Evolutionary conservation across 2,797 vertebrate species (phyloP).

Genomic region (Enteromius radiatus): DNA sequence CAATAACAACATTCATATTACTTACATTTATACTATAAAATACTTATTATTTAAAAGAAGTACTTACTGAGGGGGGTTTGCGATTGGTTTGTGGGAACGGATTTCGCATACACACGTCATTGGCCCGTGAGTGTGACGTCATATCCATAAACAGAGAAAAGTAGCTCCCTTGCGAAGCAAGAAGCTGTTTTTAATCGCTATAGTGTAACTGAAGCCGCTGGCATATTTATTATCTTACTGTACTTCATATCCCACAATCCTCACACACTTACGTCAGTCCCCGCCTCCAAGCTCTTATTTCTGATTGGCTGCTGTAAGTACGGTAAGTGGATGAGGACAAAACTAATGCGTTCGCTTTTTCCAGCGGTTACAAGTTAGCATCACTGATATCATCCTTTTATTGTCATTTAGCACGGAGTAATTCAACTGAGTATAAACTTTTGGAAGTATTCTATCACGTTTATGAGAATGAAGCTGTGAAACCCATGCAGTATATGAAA

Average conservation of each 20-base stretch:
- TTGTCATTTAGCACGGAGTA: neutral
- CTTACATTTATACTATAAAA: neutral
- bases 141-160: neutral
- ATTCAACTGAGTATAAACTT: neutral
- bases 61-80: too few species aligned
- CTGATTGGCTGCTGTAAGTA: constrained; percentile 27
- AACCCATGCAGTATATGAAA: neutral
- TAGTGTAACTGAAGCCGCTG: neutral
- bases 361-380: neutral
- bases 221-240: neutral
- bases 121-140: neutral
- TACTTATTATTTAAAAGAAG: neutral
- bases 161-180: neutral
- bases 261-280: neutral
- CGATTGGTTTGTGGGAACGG: too few species aligned
- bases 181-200: neutral
- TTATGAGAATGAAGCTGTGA: neutral
- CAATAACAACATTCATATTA: neutral
- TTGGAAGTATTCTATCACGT: neutral
- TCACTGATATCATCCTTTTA: neutral
- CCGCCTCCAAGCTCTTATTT: neutral
- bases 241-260: constrained; percentile 32
- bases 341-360: neutral
- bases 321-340: neutral
- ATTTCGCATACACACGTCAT: neutral